Conservation (phyloP, 64 coral and sea anemone species). For the Platygyra sinensis region DNA sequence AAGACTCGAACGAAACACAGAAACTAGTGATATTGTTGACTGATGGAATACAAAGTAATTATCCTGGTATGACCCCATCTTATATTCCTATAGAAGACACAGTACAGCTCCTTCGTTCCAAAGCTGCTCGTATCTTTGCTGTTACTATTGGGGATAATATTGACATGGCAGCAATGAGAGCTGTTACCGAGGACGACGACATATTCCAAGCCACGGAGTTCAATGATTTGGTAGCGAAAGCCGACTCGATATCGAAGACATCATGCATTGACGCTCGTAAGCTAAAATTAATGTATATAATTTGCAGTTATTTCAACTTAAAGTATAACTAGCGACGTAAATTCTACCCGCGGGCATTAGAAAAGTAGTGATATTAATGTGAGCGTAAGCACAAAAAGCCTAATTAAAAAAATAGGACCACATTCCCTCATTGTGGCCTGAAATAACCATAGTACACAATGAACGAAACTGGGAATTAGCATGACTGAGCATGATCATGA, state of each 20-base stretch:
- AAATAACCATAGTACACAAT: no score
- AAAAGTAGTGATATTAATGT: no score
- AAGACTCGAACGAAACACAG: background rate
- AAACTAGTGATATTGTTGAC: constrained; percentile 3
- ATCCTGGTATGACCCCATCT: background rate
- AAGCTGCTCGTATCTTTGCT: background rate
- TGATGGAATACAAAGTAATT: background rate
- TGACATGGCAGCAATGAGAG: background rate
- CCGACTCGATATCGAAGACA: background rate
- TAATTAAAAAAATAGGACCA: no score
- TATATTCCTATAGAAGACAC: background rate
- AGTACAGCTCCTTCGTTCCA: background rate
- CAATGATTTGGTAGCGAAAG: background rate
- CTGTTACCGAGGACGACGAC: background rate
- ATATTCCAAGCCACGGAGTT: background rate
- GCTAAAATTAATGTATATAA: background rate
- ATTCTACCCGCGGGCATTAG: no score
- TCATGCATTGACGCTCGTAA: constrained; percentile 3
- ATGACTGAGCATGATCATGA: no score
- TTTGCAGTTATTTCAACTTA: background rate
- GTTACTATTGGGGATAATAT: background rate
- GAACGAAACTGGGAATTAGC: no score
- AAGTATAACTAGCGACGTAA: no score
- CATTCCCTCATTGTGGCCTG: no score
- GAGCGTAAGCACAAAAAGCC: no score